These are phyloP conservation scores for Nipponacmea schrenckii DNA, from an alignment of 2,888 invertebrate species.

Conservation along the genomic window DNA sequence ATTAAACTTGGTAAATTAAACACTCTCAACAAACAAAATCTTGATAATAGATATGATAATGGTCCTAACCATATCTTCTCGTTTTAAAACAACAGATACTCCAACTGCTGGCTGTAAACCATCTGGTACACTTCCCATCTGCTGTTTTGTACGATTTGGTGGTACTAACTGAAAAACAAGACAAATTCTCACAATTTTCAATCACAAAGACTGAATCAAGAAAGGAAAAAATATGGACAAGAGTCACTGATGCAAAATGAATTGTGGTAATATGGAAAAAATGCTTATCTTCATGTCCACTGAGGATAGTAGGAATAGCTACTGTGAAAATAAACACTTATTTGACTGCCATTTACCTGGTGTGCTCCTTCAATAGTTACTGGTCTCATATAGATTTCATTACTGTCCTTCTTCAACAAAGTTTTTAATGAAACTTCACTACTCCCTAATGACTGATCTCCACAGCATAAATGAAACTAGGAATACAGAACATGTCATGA, in stretches of 20 bases:
- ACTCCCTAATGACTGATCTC: conserved; percentile 66
- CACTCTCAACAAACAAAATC: too few relatives aligned
- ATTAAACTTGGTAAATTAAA: too few relatives aligned
- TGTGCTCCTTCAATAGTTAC: conserved; percentile 64
- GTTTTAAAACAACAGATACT: conserved; percentile 60
- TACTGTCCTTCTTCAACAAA: conserved; percentile 62
- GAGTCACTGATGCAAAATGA: too few relatives aligned
- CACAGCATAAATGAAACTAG: conserved; percentile 67
- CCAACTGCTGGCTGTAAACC: conserved; percentile 59
- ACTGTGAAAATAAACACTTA: background rate
- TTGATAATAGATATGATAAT: too few relatives aligned
- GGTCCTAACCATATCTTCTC: conserved; percentile 55
- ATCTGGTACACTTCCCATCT: conserved; percentile 46
- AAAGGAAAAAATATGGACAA: background rate
- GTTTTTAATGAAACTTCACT: conserved; percentile 60
- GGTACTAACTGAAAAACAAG: conserved; percentile 51
- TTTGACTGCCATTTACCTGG: conserved; percentile 45
- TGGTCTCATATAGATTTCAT: conserved; percentile 66
- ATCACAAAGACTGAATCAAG: too few relatives aligned
- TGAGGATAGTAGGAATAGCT: too few relatives aligned
- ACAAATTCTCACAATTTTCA: too few relatives aligned
- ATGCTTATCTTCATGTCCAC: too few relatives aligned
- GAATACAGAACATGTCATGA: conserved; percentile 16
- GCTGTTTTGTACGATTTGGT: conserved; percentile 57
- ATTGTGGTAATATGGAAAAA: too few relatives aligned